Evolutionary conservation across 2,797 vertebrate species (phyloP).

Genomic region (Eulemur rubriventer): DNA sequence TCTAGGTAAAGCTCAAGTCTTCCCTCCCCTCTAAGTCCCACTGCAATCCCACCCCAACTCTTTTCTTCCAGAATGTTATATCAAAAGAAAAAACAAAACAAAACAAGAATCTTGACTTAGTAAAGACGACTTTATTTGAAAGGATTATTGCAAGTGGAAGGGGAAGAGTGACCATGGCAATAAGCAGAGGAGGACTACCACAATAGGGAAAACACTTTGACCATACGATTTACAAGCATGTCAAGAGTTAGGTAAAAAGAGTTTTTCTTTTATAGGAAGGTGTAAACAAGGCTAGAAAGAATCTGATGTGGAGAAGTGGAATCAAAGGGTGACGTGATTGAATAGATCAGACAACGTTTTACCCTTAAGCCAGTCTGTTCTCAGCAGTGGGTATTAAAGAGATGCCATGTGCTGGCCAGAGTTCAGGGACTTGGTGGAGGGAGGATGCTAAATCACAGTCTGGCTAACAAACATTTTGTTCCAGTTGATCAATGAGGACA

Average conservation of each 20-base stretch:
- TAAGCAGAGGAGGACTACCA: background rate
- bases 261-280: background rate
- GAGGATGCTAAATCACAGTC: background rate
- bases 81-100: background rate
- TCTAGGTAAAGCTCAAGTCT: background rate
- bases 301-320: background rate
- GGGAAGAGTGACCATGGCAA: background rate
- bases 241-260: background rate
- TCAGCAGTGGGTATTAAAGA: background rate
- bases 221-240: background rate
- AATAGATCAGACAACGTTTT: background rate
- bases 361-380: background rate
- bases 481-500: background rate
- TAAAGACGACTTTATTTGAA: background rate
- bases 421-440: background rate
- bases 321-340: background rate
- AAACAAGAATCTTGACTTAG: background rate
- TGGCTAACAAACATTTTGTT: background rate
- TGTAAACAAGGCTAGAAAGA: background rate
- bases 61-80: background rate
- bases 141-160: background rate
- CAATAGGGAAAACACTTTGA: background rate
- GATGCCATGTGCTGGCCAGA: background rate
- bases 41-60: background rate
- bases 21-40: background rate